phyloP scores from a whole-genome alignment of 2,888 invertebrate species.

The Megamerina dolium region DNA sequence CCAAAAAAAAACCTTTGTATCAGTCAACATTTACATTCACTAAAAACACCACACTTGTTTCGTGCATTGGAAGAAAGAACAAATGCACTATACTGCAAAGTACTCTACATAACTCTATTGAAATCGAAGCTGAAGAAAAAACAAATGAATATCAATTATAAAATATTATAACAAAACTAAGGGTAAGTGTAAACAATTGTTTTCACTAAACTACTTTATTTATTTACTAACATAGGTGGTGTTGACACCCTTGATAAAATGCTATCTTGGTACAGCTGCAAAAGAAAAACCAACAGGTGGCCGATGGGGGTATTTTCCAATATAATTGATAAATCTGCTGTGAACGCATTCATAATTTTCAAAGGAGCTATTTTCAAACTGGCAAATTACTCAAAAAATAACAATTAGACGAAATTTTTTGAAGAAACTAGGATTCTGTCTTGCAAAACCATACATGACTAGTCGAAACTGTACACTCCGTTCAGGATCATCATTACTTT shows the following conservation, averaged over 20 bases:
- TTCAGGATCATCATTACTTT: too few species aligned
- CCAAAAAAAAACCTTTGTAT: constrained; percentile 2
- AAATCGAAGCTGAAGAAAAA: background rate
- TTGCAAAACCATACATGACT: background rate
- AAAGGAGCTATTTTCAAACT: background rate
- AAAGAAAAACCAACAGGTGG: constrained; percentile 15
- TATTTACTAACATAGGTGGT: too few species aligned
- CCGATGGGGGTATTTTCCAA: constrained; percentile 15
- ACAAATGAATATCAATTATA: too few species aligned
- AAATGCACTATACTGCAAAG: constrained; percentile 2
- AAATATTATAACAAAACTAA: constrained; percentile 1
- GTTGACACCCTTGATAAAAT: constrained; percentile 17
- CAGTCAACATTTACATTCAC: constrained; percentile 5
- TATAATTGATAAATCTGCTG: constrained; percentile 15
- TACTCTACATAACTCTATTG: background rate
- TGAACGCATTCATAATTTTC: constrained; percentile 5
- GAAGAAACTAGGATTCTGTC: background rate
- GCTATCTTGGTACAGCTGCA: constrained; percentile 12
- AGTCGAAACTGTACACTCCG: too few species aligned
- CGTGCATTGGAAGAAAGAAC: constrained; percentile 2
- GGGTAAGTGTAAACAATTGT: too few species aligned
- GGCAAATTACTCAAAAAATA: background rate
- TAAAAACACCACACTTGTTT: constrained; percentile 1
- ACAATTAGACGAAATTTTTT: constrained; percentile 2
- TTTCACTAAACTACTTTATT: too few species aligned